These are phyloP conservation scores for Silvanus unidentatus DNA, from an alignment of 2,888 invertebrate species.

Conservation along the genomic window DNA sequence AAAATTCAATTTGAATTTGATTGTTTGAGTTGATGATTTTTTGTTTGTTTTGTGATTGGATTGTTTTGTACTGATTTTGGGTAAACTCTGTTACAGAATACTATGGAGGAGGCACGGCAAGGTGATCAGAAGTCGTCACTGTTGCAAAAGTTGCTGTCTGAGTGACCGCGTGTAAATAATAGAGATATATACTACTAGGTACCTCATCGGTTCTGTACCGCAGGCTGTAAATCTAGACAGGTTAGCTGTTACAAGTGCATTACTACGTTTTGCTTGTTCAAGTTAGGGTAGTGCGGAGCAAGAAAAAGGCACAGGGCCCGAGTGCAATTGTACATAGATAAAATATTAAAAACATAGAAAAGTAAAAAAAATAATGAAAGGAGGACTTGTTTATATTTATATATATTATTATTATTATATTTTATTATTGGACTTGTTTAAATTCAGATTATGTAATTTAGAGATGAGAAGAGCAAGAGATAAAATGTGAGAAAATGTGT, in stretches of 20 bases:
- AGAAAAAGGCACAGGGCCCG: conserved; percentile 39
- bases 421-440: conserved; percentile 44
- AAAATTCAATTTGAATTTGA: too few species aligned
- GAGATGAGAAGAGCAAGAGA: background rate
- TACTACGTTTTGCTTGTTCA: conserved; percentile 45
- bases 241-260: conserved; percentile 50
- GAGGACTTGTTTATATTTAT: conserved; percentile 59
- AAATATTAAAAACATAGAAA: too few species aligned
- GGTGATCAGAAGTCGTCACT: conserved; percentile 76
- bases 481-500: too few species aligned
- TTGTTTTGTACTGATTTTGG: too few species aligned
- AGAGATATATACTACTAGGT: conserved; percentile 49
- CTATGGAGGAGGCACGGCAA: conserved; percentile 67
- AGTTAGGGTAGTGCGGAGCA: conserved; percentile 37
- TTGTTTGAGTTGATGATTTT: too few species aligned
- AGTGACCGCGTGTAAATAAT: conserved; percentile 47
- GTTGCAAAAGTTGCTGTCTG: conserved; percentile 79
- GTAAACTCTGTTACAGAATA: conserved; percentile 52
- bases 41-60: too few species aligned
- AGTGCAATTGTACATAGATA: conserved; percentile 47
- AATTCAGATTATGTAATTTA: conserved; percentile 14
- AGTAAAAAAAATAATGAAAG: conserved; percentile 40
- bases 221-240: conserved; percentile 49
- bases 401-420: conserved; percentile 50
- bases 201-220: conserved; percentile 47